These are phyloP conservation scores for Crocodylus rhombifer DNA, from an alignment of 2,797 vertebrate species.

Conservation along the genomic window DNA sequence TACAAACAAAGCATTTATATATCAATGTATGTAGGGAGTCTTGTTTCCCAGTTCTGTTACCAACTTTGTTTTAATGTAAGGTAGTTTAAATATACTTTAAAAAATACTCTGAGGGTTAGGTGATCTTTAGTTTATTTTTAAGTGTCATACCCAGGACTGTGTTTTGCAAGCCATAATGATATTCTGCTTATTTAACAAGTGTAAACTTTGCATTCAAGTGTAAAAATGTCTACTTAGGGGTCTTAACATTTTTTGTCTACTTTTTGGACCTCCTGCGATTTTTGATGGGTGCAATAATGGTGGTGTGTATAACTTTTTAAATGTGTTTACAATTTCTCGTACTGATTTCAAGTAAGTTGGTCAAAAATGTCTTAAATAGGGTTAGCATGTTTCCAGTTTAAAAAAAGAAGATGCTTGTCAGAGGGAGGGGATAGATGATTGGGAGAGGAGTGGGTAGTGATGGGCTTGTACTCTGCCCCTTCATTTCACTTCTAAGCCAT, in stretches of 20 bases:
- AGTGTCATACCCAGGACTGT: fast-evolving
- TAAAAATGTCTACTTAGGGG: neutral
- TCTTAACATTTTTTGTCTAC: neutral
- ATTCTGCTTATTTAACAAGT: neutral
- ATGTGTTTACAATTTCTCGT: neutral
- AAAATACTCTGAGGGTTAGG: neutral
- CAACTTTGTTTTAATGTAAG: no score
- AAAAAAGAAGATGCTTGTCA: no score
- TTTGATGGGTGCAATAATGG: neutral
- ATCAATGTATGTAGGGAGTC: no score
- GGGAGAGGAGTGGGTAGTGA: no score
- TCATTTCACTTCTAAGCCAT: no score
- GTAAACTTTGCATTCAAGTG: neutral
- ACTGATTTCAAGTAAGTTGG: neutral
- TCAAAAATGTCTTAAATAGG: neutral
- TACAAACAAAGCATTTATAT: no score
- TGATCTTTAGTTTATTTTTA: neutral
- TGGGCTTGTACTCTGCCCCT: no score
- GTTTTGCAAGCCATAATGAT: neutral
- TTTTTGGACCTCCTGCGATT: neutral
- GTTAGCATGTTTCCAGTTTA: no score
- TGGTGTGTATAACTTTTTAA: neutral
- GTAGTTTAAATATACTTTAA: no score
- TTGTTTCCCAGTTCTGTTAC: no score
- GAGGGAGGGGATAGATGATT: no score